phyloP scores from a whole-genome alignment of 2,113 vertebrate species.

The Python bivittatus region DNA sequence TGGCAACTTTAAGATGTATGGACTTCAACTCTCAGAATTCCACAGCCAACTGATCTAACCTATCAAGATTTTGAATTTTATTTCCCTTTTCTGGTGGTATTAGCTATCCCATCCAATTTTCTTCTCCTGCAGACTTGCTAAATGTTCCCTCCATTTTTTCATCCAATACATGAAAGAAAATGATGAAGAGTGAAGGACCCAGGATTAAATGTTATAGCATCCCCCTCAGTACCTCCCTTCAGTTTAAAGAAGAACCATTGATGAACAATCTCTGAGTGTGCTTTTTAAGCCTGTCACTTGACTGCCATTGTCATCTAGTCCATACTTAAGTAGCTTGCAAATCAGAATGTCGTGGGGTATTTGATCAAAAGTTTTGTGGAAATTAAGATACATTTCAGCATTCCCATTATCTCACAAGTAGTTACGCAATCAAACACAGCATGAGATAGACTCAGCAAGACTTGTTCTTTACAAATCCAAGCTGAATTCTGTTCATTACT shows the following conservation, averaged over 20 bases:
- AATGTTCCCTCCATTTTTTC: neutral
- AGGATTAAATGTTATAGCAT: neutral
- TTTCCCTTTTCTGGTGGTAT: neutral
- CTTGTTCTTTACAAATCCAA: neutral
- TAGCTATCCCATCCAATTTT: neutral
- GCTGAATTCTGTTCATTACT: neutral
- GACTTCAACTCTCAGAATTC: neutral
- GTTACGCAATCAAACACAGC: neutral
- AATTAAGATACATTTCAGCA: neutral
- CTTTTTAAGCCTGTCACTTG: neutral
- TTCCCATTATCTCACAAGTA: neutral
- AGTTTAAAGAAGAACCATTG: neutral
- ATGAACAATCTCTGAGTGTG: neutral
- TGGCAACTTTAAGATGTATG: neutral
- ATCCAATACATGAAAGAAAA: neutral
- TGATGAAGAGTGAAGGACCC: neutral
- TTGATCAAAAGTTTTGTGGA: neutral
- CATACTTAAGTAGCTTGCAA: neutral
- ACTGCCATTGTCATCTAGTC: neutral
- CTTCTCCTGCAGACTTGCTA: neutral
- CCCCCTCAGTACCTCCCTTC: neutral
- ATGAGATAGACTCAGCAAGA: neutral
- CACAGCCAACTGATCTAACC: neutral
- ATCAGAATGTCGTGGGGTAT: neutral
- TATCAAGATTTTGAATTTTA: neutral